Evolutionary conservation across 1,140 invertebrate species (phyloP), one percentile per base, ranked within the genome.

Genomic region (Diprion similis): DNA sequence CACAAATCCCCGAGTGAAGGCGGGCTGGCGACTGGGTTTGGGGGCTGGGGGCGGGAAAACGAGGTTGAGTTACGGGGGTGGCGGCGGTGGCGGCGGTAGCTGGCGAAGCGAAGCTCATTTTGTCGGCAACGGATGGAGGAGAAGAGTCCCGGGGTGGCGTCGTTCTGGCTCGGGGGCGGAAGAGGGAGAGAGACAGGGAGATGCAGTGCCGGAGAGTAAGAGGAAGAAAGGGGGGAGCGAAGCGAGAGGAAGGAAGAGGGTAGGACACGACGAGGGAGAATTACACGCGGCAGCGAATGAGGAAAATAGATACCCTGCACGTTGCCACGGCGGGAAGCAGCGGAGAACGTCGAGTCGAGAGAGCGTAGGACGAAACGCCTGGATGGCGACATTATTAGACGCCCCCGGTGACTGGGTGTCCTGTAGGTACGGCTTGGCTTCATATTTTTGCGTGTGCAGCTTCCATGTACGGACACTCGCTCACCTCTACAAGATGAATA

Each of bases 381-480:
- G 84, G 81, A 83, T 86, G 87, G 85, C 84, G 87, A 88, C 87
- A 87, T 88, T 87, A 87, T 88, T 87, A 87, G 87, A 86, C 86
- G 86, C 86, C 85, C 84, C 84, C 83, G 78, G 83, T 84, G 81
- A 83, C 80, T 82, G 81, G 80, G 80, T 78, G 81, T 74, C 75
- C 76, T 74, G 76, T 74, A 75, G 74, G 75, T 77, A 59, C 51
- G 51, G 51, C 37, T 46, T 13, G 8, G 65, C 46, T 46, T 17
- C 37, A 3, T 10, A 59, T n/a, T 46, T 24, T 8, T 17, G 4
- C 69, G 15, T 18, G 46, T 45, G 70, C 59, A 15, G 13, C 59
- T 7, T 15, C 24, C 24, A 6, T 37, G 24, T 37, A 37, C 24
- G 24, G 24, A 37, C 24, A 4, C 24, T 37, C 24, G 24, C 24